Percentiles rank a stretch among this genome's conserved stretches.
Evolutionary conservation across 2,113 vertebrate species (phyloP).

Genomic region (Arizona elegans): DNA sequence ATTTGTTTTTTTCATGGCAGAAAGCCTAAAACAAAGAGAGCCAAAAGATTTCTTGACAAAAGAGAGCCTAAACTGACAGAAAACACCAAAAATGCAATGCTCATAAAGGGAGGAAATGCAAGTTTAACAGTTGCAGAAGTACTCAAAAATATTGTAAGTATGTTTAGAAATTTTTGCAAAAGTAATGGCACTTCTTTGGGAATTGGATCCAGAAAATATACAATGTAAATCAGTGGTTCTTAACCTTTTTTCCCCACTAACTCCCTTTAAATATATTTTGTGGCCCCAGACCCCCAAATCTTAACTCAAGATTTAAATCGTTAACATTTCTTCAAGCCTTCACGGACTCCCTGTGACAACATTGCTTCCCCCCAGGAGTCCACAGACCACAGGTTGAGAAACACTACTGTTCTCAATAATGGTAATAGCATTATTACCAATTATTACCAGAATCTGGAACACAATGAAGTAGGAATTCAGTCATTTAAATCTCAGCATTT

Average conservation of each 20-base stretch:
- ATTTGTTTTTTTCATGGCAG: constrained; percentile 58
- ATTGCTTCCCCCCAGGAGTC: background rate
- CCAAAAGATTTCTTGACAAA: constrained; percentile 90
- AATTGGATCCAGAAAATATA: background rate
- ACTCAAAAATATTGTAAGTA: constrained; percentile 88
- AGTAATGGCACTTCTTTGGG: too few species aligned
- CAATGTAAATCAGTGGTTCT: background rate
- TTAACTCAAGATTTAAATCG: background rate
- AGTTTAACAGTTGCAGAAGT: constrained; percentile 78
- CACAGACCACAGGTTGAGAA: background rate
- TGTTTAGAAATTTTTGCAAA: background rate
- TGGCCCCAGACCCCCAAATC: background rate
- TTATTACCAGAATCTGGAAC: background rate
- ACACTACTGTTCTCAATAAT: too few species aligned
- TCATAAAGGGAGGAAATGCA: constrained; percentile 93
- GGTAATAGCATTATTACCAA: too few species aligned
- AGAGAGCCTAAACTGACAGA: constrained; percentile 86
- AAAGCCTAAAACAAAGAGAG: constrained; percentile 90
- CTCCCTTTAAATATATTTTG: background rate
- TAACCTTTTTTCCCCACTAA: background rate
- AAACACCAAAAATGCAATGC: constrained; percentile 87
- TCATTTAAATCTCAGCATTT: background rate
- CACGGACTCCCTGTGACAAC: background rate
- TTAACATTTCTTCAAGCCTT: background rate
- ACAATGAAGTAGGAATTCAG: background rate